A percentile compares a stretch with the other conserved stretches of the same genome.
phyloP scores from a whole-genome alignment of 1,140 invertebrate species.

The Mycetomoellerius zeteki region DNA sequence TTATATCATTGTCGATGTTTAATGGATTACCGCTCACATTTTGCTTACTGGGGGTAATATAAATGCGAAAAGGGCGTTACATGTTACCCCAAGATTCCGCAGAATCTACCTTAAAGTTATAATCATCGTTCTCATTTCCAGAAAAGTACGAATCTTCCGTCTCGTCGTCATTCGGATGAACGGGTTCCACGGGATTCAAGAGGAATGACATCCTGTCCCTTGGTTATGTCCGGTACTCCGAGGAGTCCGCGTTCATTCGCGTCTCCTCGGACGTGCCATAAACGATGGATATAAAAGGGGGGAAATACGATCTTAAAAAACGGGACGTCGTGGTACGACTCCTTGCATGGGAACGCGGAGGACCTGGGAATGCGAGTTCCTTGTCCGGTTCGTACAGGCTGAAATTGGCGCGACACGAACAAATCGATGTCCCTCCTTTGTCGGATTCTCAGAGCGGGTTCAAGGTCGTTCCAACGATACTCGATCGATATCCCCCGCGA shows the following conservation, averaged over 20 bases:
- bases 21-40: background rate
- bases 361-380: conserved; percentile 41
- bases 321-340: background rate
- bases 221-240: conserved; percentile 52
- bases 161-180: conserved; percentile 77
- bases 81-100: background rate
- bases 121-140: conserved; percentile 79
- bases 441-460: background rate
- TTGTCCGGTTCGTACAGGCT: conserved; percentile 40
- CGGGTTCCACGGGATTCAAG: conserved; percentile 64
- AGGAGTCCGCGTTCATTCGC: conserved; percentile 7
- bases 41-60: background rate
- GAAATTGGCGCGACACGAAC: conserved; percentile 61
- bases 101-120: conserved; percentile 83
- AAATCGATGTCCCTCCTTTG: conserved; percentile 61
- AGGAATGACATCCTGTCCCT: conserved; percentile 74
- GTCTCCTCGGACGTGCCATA: conserved; percentile 1
- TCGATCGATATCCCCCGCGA: background rate
- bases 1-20: no score
- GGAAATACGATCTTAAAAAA: conserved; percentile 39
- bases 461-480: conserved; percentile 1
- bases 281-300: conserved; percentile 40
- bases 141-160: conserved; percentile 72
- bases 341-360: conserved; percentile 38
- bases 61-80: background rate